Conservation (phyloP, 2,113 vertebrate species). For the Chloebia gouldiae region DNA sequence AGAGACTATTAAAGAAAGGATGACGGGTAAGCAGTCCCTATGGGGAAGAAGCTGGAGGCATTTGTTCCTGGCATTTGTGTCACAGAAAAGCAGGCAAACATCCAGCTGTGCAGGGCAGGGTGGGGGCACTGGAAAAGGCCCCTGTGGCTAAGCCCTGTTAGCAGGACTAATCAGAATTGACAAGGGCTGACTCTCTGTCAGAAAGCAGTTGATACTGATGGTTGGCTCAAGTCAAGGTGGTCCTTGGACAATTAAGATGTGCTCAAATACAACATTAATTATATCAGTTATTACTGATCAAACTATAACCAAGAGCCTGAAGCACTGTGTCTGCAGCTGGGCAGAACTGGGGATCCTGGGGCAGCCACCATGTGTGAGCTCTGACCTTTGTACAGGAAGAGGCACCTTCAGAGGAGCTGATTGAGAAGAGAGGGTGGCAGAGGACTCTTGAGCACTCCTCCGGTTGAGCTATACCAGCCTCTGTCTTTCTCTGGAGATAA, state of each 20-base stretch:
- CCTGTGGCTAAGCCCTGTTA: not conserved
- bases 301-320: not conserved
- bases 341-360: not conserved
- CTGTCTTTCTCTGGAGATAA: not conserved
- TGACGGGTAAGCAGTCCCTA: not conserved
- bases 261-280: not conserved
- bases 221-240: not conserved
- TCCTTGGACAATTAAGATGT: not conserved
- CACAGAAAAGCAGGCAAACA: not conserved
- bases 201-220: not conserved
- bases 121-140: not conserved
- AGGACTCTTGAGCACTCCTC: not conserved
- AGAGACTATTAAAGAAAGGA: not conserved
- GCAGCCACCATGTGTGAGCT: not conserved
- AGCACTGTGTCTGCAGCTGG: not conserved
- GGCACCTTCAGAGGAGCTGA: rapidly evolving
- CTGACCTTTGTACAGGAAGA: not conserved
- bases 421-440: not conserved
- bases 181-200: rapidly evolving
- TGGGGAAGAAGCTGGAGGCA: not conserved
- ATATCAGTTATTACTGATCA: not conserved
- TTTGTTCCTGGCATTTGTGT: not conserved
- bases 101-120: not conserved
- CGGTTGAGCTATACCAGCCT: rapidly evolving
- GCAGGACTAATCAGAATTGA: not conserved